Conservation (phyloP, 1,140 invertebrate species). For the Bombus haemorrhoidalis region DNA sequence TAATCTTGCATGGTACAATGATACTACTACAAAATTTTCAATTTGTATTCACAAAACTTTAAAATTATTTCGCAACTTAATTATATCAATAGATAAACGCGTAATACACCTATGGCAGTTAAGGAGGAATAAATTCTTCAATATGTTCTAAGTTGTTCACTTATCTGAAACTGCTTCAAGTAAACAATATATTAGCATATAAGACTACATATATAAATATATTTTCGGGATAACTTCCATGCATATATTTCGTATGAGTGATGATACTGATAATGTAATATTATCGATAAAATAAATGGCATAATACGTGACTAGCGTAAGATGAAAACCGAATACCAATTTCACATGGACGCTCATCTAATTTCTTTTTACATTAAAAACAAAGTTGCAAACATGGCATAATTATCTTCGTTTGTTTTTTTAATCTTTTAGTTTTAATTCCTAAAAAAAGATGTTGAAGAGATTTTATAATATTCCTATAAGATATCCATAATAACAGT, state of each 20-base stretch:
- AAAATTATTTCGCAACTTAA: constrained; percentile 46
- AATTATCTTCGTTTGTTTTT: constrained; percentile 30
- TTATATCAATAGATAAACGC: constrained; percentile 50
- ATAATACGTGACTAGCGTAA: constrained; percentile 65
- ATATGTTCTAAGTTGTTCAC: constrained; percentile 51
- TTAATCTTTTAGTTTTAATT: background rate
- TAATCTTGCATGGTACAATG: constrained; percentile 37
- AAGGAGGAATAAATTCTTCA: constrained; percentile 64
- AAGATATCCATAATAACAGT: constrained; percentile 79
- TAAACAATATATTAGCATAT: constrained; percentile 47
- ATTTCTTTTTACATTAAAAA: constrained; percentile 27
- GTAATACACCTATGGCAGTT: constrained; percentile 73
- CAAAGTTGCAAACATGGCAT: constrained; percentile 42
- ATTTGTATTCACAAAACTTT: constrained; percentile 33
- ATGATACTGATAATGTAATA: constrained; percentile 55
- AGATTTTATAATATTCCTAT: constrained; percentile 70
- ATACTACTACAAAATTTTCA: constrained; percentile 37
- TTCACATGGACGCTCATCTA: constrained; percentile 37
- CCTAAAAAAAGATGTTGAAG: constrained; percentile 55
- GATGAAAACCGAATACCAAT: constrained; percentile 49
- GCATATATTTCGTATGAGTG: constrained; percentile 41
- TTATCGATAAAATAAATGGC: constrained; percentile 60
- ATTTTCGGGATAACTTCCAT: constrained; percentile 43
- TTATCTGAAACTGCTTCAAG: constrained; percentile 50
- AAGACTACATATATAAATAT: constrained; percentile 54